These are phyloP conservation scores for Carassius carassius DNA, from an alignment of 2,113 vertebrate genomes.

Conservation along the genomic window DNA sequence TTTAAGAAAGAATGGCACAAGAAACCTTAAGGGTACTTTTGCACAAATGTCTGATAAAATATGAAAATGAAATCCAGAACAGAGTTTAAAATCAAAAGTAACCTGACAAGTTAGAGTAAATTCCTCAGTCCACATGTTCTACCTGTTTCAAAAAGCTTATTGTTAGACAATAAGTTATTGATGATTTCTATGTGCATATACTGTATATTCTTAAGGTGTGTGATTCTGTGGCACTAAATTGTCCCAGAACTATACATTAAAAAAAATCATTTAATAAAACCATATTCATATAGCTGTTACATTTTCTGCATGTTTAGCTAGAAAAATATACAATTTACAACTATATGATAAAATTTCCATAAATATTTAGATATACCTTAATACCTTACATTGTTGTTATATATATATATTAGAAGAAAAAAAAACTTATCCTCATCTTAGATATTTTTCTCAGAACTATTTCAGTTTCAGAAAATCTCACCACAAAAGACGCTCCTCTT, in stretches of 20 bases:
- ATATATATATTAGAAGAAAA: background rate
- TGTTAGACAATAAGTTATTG: too few species aligned
- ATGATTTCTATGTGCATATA: too few species aligned
- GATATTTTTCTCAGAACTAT: background rate
- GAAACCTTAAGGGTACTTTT: background rate
- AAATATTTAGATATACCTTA: too few species aligned
- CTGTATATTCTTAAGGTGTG: too few species aligned
- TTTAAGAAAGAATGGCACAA: background rate
- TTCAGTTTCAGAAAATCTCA: background rate
- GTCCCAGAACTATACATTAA: too few species aligned
- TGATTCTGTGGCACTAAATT: too few species aligned
- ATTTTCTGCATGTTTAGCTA: too few species aligned
- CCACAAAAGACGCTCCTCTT: background rate
- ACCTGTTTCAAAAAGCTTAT: background rate
- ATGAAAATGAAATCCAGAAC: background rate
- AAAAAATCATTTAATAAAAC: too few species aligned
- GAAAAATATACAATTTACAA: too few species aligned
- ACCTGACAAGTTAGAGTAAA: background rate
- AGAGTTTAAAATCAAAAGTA: background rate
- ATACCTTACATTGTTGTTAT: too few species aligned
- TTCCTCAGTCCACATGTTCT: background rate
- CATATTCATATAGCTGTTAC: too few species aligned
- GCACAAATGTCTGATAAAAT: conserved; percentile 1
- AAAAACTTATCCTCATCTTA: background rate
- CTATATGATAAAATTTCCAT: too few species aligned